These are phyloP conservation scores for Callinectes sapidus DNA, from an alignment of 2,888 invertebrate species.

Conservation along the genomic window DNA sequence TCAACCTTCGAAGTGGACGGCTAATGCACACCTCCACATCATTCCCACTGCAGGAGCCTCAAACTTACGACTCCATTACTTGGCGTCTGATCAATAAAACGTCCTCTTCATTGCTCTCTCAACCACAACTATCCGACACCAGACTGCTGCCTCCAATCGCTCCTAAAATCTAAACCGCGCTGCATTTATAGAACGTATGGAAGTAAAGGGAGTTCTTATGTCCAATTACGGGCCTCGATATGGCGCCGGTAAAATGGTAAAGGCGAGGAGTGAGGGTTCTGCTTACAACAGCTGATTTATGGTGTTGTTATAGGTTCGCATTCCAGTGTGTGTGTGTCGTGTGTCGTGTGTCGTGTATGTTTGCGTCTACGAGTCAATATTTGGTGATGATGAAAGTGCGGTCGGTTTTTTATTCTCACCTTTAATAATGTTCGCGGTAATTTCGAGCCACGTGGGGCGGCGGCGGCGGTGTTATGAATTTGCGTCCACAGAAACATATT, in stretches of 20 bases:
- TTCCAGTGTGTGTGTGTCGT: neutral
- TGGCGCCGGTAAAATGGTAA: neutral
- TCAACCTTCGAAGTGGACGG: neutral
- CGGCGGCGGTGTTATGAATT: neutral
- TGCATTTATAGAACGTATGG: neutral
- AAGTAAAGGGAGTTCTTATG: neutral
- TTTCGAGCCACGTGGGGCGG: neutral
- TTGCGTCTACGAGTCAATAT: neutral
- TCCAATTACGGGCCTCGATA: neutral
- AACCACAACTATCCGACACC: neutral
- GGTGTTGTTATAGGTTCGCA: neutral
- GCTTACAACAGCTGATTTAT: neutral
- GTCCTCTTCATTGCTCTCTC: neutral
- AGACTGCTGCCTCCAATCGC: neutral
- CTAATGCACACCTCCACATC: neutral
- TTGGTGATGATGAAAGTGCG: neutral
- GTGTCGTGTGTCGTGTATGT: too few species aligned
- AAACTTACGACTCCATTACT: neutral
- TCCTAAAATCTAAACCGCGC: neutral
- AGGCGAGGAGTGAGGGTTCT: neutral
- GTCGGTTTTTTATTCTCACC: neutral
- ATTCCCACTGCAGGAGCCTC: neutral
- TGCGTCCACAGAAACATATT: neutral
- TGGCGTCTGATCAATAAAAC: neutral
- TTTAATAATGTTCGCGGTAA: neutral